Base-by-base conservation (phyloP, 2,113 vertebrate genomes). In the Triplophysa tibetana region DNA sequence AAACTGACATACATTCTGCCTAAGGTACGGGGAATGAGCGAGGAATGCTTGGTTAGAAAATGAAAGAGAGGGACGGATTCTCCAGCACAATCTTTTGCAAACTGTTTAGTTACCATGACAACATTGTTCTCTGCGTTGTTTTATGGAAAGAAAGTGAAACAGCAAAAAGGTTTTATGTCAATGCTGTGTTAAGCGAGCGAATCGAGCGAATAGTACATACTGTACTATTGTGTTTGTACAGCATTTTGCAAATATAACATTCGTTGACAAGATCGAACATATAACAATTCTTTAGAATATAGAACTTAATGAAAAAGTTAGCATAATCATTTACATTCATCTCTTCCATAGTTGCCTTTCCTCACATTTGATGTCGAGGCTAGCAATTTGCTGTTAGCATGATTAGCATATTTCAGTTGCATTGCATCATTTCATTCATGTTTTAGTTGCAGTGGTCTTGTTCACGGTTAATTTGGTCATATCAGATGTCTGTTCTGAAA, bases 21-120 rank as follows among this genome's bases (percentile, higher is more conserved):
- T 58, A 66, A 64, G 79, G 54, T 21, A 43, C 24, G 41, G 69
- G 33, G 45, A 52, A 21, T 56, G 29, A 50, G 41, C 16, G 50
- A 41, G 12, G 50, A 56, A 38, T 54, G 21, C 11, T 45, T 5
- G 21, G 60, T 26, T 24, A 21, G n/a, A 29, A 41, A 19, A 45
- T 62, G 43, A 29, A 9, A 23, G 68, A 73, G 21, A 17, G 23
- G 19, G 60, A 74, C 11, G 52, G 19, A 62, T 63, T 38, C 65
- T 64, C 61, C 26, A 19, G 38, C 65, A 65, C 72, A 80, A 76
- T 76, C 68, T 75, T 69, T 41, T 38, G 52, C 64, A 67, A 62
- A 38, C 33, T 26, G 54, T 70, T 54, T 78, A 73, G 82, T 84
- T 84, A 45, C 82, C 56, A 81, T 81, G 82, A 74, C 73, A 76